A percentile compares a stretch with the other conserved stretches of the same genome.
Evolutionary conservation across 2,888 invertebrate species (phyloP).

Genomic region (Eubasilissa splendida): DNA sequence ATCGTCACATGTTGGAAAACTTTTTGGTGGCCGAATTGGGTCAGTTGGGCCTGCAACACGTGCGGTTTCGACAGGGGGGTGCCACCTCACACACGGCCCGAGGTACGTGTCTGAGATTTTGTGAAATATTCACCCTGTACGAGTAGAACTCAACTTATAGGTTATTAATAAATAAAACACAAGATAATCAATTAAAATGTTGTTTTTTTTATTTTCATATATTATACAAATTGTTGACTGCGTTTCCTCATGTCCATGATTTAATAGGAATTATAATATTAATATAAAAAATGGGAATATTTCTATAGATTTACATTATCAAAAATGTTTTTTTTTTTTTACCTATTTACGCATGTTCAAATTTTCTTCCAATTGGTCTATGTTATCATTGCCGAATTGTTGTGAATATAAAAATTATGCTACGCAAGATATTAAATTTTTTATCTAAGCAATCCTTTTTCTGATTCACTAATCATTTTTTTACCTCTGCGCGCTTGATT

Average conservation of each 20-base stretch:
- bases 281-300: slow-evolving; percentile 16
- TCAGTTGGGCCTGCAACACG: too few species aligned
- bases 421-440: neutral
- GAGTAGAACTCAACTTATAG: too few species aligned
- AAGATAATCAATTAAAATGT: slow-evolving; percentile 6
- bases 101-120: too few species aligned
- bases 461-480: neutral
- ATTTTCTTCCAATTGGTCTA: slow-evolving; percentile 11
- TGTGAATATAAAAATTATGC: neutral
- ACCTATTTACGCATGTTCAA: neutral
- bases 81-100: too few species aligned
- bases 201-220: slow-evolving; percentile 11
- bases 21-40: too few species aligned
- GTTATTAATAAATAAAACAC: neutral
- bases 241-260: neutral
- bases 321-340: neutral
- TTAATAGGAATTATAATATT: slow-evolving; percentile 5
- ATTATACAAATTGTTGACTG: slow-evolving; percentile 5
- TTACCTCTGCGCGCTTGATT: neutral
- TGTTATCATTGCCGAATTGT: slow-evolving; percentile 10
- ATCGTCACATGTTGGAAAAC: too few species aligned
- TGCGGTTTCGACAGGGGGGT: too few species aligned
- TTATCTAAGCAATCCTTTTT: slow-evolving; percentile 7
- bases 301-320: slow-evolving; percentile 12
- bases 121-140: too few species aligned